phyloP scores from a whole-genome alignment of 2,113 vertebrate genomes.

The Vimba vimba region DNA sequence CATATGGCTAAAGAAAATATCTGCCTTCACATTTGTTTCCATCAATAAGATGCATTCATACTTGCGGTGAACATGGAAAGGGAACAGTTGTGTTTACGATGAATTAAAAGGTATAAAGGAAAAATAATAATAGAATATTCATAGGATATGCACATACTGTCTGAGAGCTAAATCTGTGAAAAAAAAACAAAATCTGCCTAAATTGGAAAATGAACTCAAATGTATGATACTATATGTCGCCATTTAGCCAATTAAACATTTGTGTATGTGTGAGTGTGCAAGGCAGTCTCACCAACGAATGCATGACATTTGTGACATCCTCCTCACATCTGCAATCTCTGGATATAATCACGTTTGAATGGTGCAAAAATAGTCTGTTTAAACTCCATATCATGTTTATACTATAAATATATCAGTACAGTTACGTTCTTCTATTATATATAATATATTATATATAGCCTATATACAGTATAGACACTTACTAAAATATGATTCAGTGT shows the following conservation, averaged over 20 bases:
- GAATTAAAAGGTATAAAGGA: background rate
- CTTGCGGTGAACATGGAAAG: background rate
- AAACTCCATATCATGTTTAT: background rate
- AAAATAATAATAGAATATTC: background rate
- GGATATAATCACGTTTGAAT: background rate
- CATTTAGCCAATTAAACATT: too few relatives aligned
- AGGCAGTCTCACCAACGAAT: too few relatives aligned
- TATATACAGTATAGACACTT: too few relatives aligned
- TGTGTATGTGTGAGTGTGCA: too few relatives aligned
- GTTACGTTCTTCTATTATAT: background rate
- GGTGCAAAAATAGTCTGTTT: background rate
- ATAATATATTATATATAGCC: too few relatives aligned
- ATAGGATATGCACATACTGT: background rate
- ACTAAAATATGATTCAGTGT: too few relatives aligned
- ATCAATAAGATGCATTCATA: background rate
- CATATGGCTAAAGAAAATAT: constrained; percentile 26
- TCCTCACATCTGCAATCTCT: too few relatives aligned
- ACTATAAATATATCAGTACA: background rate
- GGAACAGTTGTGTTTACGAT: background rate
- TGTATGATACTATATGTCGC: too few relatives aligned
- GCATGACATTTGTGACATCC: too few relatives aligned
- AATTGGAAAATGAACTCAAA: background rate
- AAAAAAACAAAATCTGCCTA: background rate
- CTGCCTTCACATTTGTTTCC: background rate
- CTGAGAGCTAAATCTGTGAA: background rate